Base-by-base conservation (phyloP, 1,140 invertebrate genomes). In the Arctopsyche grandis region DNA sequence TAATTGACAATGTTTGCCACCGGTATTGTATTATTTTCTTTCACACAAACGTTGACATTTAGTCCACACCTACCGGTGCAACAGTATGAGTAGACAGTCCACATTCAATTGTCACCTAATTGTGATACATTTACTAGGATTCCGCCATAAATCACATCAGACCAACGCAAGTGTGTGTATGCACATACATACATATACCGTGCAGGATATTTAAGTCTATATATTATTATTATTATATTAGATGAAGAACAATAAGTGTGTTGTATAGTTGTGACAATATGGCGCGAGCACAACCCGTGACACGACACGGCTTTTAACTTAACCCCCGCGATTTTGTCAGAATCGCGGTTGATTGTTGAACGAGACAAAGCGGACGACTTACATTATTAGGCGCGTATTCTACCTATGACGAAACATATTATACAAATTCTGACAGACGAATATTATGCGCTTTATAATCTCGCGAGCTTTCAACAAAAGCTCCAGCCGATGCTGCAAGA, bases 71-170 rank as follows among this genome's bases (percentile, higher is more conserved):
- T 52, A 52, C 16, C 16, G 48, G 48, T 14, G 44, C 44, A 46
- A 46, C 44, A 46, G 44, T 46, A 12, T 7, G 12, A n/a, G n/a
- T n/a, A 1, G 29, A 38, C 29, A 38, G 29, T 38, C 29, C 7
- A 38, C 29, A 38, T 71, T 26, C 78, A 75, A 79, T 79, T 79
- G 78, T 79, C 78, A 79, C 78, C 43, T 79, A 79, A 79, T 79
- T 74, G 75, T 74, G 78, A 79, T 74, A 79, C 74, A 79, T 79
- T 79, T 75, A 75, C 71, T 48, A 56, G 43, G 75, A 63, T 75
- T 58, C 19, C 44, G 71, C 66, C 24, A 63, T 74, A 74, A 79
- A 79, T 79, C 38, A 38, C 70, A 38, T 56, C 66, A 38, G 7
- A n/a, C n/a, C n/a, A n/a, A n/a, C n/a, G 29, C 29, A 38, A 38